Evolutionary conservation across 2,888 invertebrate species (phyloP), one percentile per base, ranked within the genome.

Genomic region (Phlogophora meticulosa): DNA sequence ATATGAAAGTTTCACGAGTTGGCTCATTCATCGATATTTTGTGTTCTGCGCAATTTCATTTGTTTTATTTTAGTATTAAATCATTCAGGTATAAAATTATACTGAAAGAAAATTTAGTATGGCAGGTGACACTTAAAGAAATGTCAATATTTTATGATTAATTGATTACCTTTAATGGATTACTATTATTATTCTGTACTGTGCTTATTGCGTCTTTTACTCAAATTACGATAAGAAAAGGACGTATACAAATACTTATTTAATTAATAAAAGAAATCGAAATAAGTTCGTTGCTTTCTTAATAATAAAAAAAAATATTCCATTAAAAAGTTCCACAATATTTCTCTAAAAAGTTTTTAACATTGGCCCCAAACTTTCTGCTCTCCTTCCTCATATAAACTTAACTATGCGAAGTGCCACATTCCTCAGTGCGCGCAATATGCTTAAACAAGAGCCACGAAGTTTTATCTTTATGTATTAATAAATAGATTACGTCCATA

Each of bases 21-120:
- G n/a, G n/a, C n/a, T 58, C 24, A 60, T 28, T 45, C 15, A 60
- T 36, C 61, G 24, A 36, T 43, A 60, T 61, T 24, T 24, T 43
- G 7, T 61, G 17, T 34, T 10, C 15, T 10, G n/a, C 11, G 38
- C 58, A 56, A 28, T 59, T 13, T 38, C n/a, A 3, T 15, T 60
- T 36, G 34, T 59, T 34, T 24, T 49, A 36, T 49, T 13, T 55
- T 22, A 48, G 13, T n/a, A n/a, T 17, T 1, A 28, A 28, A 53
- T 15, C 20, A 40, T 55, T n/a, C 15, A 1, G n/a, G 11, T 57
- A 5, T 13, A 10, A 7, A 40, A 32, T 22, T 42, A 40, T 20
- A 3, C 20, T n/a, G 5, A 32, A 55, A 20, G n/a, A 32, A 32
- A 32, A 42, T 15, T 32, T 1, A 5, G 1, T 13, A 22, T 2